Evolutionary conservation across 2,797 vertebrate genomes (phyloP).

Genomic region (Pampus argenteus): DNA sequence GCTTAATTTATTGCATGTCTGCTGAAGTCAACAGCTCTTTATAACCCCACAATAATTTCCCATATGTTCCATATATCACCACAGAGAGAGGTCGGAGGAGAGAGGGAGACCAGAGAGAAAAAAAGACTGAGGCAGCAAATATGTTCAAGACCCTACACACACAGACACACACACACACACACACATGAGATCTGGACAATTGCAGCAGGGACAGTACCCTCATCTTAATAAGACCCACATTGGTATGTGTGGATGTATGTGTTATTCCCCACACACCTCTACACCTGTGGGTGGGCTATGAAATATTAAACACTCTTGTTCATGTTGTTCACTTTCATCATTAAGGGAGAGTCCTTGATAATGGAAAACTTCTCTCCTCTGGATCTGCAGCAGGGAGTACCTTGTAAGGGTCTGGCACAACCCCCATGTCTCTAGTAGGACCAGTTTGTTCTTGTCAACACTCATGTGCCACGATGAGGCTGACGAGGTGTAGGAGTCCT

Average conservation of each 20-base stretch:
- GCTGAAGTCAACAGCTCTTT: slow-evolving; percentile 85
- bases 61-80: slow-evolving; percentile 86
- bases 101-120: slow-evolving; percentile 44
- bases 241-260: slow-evolving; percentile 65
- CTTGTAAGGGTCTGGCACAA: slow-evolving; percentile 63
- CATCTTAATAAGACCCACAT: slow-evolving; percentile 61
- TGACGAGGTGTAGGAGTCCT: slow-evolving; percentile 62
- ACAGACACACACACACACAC: slow-evolving; percentile 25
- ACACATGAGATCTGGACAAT: slow-evolving; percentile 45
- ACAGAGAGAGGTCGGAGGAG: slow-evolving; percentile 67
- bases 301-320: slow-evolving; percentile 79
- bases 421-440: slow-evolving; percentile 57
- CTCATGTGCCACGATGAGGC: slow-evolving; percentile 58
- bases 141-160: slow-evolving; percentile 40
- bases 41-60: slow-evolving; percentile 86
- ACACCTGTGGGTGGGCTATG: slow-evolving; percentile 79
- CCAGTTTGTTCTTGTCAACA: slow-evolving; percentile 68
- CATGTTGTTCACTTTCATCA: slow-evolving; percentile 80
- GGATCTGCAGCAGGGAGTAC: slow-evolving; percentile 63
- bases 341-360: slow-evolving; percentile 71
- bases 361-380: slow-evolving; percentile 70
- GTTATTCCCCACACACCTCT: slow-evolving; percentile 63
- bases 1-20: slow-evolving; percentile 87
- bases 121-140: slow-evolving; percentile 66
- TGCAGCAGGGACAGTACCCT: slow-evolving; percentile 62